These are phyloP conservation scores for Rhamnusium bicolor DNA, from an alignment of 2,888 invertebrate species.

Conservation along the genomic window DNA sequence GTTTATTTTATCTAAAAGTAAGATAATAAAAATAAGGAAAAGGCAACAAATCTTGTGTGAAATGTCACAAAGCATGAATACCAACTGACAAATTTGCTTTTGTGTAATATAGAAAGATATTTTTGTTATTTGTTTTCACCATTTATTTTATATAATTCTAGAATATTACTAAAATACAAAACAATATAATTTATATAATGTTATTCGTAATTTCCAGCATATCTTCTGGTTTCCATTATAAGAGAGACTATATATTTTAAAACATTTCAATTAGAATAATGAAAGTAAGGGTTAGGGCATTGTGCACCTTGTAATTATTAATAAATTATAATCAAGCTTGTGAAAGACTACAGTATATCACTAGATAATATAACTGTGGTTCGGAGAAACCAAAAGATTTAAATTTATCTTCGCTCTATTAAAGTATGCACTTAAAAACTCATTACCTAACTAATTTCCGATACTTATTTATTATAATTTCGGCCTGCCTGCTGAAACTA, in stretches of 20 bases:
- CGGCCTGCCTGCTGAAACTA: background rate
- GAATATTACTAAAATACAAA: too few species aligned
- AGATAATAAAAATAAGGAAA: too few species aligned
- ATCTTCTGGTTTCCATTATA: background rate
- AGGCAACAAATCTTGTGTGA: too few species aligned
- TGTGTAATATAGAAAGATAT: too few species aligned
- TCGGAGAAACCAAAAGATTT: background rate
- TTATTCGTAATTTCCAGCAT: too few species aligned
- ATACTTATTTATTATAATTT: background rate
- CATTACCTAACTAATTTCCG: background rate
- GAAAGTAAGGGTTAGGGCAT: background rate
- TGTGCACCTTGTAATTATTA: conserved; percentile 7
- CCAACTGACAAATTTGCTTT: too few species aligned
- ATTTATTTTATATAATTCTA: too few species aligned
- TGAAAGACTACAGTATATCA: background rate
- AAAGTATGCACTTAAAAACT: background rate
- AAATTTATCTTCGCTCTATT: background rate
- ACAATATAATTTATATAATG: too few species aligned
- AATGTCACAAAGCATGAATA: too few species aligned
- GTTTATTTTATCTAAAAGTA: too few species aligned
- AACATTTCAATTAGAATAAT: background rate
- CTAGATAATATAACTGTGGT: background rate
- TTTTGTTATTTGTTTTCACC: too few species aligned
- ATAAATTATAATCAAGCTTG: background rate
- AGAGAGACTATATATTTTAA: background rate